Evolutionary conservation across 2,888 invertebrate genomes (phyloP).

Genomic region (Netelia virgata): DNA sequence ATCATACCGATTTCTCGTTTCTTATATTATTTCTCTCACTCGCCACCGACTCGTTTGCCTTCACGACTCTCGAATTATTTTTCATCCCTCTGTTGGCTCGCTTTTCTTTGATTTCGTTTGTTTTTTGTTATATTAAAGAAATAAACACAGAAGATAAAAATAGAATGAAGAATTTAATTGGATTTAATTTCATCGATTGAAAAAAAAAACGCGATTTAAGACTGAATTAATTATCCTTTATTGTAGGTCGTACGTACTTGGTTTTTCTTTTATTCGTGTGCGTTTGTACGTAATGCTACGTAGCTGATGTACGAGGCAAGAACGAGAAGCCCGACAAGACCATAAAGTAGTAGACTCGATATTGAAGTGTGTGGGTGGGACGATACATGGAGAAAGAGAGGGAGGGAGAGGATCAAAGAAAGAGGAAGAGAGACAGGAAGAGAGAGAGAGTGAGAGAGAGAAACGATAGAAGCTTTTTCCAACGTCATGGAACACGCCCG

Average conservation of each 20-base stretch:
- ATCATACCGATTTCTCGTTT: background rate
- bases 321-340: background rate
- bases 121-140: no score
- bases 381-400: conserved; percentile 4
- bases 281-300: background rate
- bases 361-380: conserved; percentile 29
- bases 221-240: background rate
- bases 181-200: background rate
- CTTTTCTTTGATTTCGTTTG: no score
- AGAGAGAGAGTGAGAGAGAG: conserved; percentile 8
- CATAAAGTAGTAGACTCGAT: conserved; percentile 29
- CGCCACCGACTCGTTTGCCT: background rate
- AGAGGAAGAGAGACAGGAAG: background rate
- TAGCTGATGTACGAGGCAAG: background rate
- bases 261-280: conserved; percentile 8
- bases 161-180: background rate
- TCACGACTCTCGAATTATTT: background rate
- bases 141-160: background rate
- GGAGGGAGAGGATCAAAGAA: conserved; percentile 14
- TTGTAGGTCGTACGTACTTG: background rate
- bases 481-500: conserved; percentile 57
- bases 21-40: background rate
- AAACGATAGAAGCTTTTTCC: conserved; percentile 8
- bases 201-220: background rate
- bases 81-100: no score